These are phyloP conservation scores for Stenichneumon culpator DNA, from an alignment of 2,888 invertebrate genomes.

Conservation along the genomic window DNA sequence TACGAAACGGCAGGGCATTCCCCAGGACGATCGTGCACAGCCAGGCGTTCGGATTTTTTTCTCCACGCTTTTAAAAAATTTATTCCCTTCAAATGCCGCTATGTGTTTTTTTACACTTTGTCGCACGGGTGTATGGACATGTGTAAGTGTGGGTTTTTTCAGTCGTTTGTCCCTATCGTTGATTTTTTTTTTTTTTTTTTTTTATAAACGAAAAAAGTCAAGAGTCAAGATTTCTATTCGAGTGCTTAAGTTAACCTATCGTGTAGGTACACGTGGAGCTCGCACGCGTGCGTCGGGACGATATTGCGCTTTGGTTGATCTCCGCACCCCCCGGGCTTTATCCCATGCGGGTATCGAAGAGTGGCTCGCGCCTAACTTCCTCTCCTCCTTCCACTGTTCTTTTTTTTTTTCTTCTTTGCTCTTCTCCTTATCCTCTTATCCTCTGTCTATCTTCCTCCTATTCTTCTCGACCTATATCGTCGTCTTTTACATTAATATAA, in stretches of 20 bases:
- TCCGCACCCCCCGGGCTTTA: constrained; percentile 7
- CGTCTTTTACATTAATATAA: constrained; percentile 54
- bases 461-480: constrained; percentile 23
- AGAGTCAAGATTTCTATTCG: constrained; percentile 62
- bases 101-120: constrained; percentile 57
- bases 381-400: constrained; percentile 1
- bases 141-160: constrained; percentile 23
- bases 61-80: constrained; percentile 24
- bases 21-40: constrained; percentile 78
- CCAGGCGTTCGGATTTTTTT: constrained; percentile 62
- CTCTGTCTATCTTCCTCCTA: neutral
- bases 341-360: constrained; percentile 11
- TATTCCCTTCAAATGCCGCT: constrained; percentile 58
- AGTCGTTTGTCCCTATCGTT: constrained; percentile 50
- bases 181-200: constrained; percentile 32
- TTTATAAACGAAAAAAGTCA: constrained; percentile 42
- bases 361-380: constrained; percentile 18
- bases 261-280: constrained; percentile 72
- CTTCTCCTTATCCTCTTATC: constrained; percentile 1
- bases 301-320: constrained; percentile 59
- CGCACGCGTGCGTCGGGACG: constrained; percentile 71
- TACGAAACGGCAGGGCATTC: constrained; percentile 78
- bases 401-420: neutral
- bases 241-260: constrained; percentile 65
- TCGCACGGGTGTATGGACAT: constrained; percentile 33